Conservation (phyloP, 1,140 invertebrate species). For the Cherax destructor region DNA sequence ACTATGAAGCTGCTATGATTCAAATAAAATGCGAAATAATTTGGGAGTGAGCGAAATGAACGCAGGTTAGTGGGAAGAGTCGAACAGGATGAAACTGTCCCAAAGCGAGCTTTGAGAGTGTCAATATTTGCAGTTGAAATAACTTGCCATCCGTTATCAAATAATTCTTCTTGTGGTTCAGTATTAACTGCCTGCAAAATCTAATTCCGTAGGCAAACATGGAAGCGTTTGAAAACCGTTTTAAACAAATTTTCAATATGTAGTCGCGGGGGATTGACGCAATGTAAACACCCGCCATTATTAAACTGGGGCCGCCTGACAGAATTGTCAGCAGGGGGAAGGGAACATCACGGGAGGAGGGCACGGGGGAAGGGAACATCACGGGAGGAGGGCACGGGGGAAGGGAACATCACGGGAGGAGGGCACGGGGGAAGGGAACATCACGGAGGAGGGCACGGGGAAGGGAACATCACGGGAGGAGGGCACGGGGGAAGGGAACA, state of each 20-base stretch:
- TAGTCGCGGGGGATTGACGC: constrained; percentile 48
- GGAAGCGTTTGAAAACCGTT: constrained; percentile 71
- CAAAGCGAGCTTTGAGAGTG: constrained; percentile 41
- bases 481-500: no score
- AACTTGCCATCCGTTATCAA: constrained; percentile 70
- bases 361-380: background rate
- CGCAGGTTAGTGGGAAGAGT: background rate
- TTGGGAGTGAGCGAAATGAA: background rate
- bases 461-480: no score
- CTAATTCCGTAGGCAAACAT: constrained; percentile 72
- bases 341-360: constrained; percentile 11
- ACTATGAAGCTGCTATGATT: no score
- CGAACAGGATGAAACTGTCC: constrained; percentile 39
- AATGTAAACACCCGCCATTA: constrained; percentile 50
- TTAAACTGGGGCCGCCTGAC: constrained; percentile 49
- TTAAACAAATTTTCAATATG: constrained; percentile 68
- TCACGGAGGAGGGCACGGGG: background rate
- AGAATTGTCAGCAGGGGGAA: background rate
- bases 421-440: constrained; percentile 7
- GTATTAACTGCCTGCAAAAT: constrained; percentile 72
- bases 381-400: background rate
- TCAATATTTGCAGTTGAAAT: constrained; percentile 71
- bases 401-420: background rate
- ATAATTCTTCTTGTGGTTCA: constrained; percentile 71
- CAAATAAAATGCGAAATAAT: no score